Evolutionary conservation across 2,888 invertebrate species (phyloP).

Genomic region (Rhyacophila evoluta): DNA sequence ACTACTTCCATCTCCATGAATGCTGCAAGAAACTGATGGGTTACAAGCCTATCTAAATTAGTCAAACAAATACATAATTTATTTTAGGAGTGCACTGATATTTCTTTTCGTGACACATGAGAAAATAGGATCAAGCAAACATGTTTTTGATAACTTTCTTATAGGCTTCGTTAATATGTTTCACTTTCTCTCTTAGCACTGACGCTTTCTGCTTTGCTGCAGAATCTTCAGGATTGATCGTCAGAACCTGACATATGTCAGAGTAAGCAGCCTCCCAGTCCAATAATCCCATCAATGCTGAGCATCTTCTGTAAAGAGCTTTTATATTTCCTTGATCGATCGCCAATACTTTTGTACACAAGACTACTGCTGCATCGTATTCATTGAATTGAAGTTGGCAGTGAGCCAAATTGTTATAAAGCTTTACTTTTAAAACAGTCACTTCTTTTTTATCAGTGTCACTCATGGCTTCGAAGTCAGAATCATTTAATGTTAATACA

Average conservation of each 20-base stretch:
- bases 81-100: no score
- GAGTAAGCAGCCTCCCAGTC: constrained; percentile 76
- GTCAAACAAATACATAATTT: no score
- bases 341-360: constrained; percentile 82
- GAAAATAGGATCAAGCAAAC: constrained; percentile 60
- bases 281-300: constrained; percentile 75
- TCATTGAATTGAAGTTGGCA: constrained; percentile 80
- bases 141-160: constrained; percentile 71
- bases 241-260: constrained; percentile 70
- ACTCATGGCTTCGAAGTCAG: constrained; percentile 70
- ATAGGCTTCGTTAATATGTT: constrained; percentile 72
- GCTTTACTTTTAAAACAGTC: constrained; percentile 72
- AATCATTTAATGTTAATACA: constrained; percentile 74
- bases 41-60: no score
- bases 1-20: no score
- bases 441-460: constrained; percentile 68
- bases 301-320: constrained; percentile 86
- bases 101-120: not conserved
- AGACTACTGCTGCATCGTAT: constrained; percentile 74
- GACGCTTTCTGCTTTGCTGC: constrained; percentile 72
- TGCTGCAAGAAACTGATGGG: no score
- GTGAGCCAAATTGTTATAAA: constrained; percentile 86
- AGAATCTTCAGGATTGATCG: constrained; percentile 75
- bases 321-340: constrained; percentile 86
- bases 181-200: constrained; percentile 69